phyloP scores from a whole-genome alignment of 2,888 invertebrate genomes.

The Apamea monoglypha region DNA sequence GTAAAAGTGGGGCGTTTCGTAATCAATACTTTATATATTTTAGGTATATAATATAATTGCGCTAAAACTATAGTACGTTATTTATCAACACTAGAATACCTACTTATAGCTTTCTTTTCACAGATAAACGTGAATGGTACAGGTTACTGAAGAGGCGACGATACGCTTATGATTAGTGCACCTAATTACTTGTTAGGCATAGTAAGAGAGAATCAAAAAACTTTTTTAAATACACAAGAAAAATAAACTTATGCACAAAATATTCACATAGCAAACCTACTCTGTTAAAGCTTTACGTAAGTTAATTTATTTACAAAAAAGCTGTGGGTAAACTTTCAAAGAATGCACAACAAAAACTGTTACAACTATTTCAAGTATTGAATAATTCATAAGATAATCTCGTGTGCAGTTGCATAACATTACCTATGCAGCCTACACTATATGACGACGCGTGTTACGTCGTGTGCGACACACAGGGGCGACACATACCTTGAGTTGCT shows the following conservation, averaged over 20 bases:
- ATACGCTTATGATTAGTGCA: slow-evolving; percentile 21
- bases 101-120: slow-evolving; percentile 2
- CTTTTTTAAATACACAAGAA: background rate
- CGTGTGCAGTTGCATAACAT: slow-evolving; percentile 59
- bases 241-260: background rate
- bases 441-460: slow-evolving; percentile 2
- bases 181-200: slow-evolving; percentile 25
- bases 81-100: background rate
- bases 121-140: background rate
- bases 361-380: slow-evolving; percentile 12
- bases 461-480: background rate
- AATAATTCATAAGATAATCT: slow-evolving; percentile 50
- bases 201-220: background rate
- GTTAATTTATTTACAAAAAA: slow-evolving; percentile 22
- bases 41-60: background rate
- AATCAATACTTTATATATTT: background rate
- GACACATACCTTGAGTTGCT: slow-evolving; percentile 93
- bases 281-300: background rate
- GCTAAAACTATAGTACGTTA: slow-evolving; percentile 11
- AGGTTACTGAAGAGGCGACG: slow-evolving; percentile 8
- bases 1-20: slow-evolving; percentile 32
- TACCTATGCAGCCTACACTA: slow-evolving; percentile 2
- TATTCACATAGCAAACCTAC: slow-evolving; percentile 10
- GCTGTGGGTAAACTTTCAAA: slow-evolving; percentile 29
- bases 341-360: slow-evolving; percentile 6